These are phyloP conservation scores for Colostygia pectinataria DNA, from an alignment of 2,888 invertebrate genomes.

Conservation along the genomic window DNA sequence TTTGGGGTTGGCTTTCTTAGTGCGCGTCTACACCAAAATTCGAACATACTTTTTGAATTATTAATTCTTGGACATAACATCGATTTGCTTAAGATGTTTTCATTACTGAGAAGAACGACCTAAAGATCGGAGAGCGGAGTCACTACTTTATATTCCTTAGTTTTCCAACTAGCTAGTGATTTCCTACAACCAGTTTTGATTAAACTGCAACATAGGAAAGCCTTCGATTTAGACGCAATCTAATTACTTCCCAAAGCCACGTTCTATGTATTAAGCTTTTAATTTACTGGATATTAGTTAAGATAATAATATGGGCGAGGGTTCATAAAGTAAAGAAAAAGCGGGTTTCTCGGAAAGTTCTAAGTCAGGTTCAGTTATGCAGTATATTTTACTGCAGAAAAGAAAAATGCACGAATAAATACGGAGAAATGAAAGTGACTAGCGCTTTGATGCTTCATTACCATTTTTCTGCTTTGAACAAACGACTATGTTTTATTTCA, in stretches of 20 bases:
- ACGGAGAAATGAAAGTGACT: too few relatives aligned
- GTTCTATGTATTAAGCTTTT: slow-evolving; percentile 35
- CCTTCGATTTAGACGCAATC: slow-evolving; percentile 32
- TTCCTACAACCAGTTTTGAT: slow-evolving; percentile 3
- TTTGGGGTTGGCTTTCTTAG: too few relatives aligned
- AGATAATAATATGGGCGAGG: slow-evolving; percentile 25
- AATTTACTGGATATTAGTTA: slow-evolving; percentile 47
- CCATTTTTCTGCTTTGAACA: too few relatives aligned
- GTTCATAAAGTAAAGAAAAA: slow-evolving; percentile 8
- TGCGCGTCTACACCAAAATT: too few relatives aligned
- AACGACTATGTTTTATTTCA: too few relatives aligned
- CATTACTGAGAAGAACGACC: too few relatives aligned
- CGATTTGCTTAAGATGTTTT: too few relatives aligned
- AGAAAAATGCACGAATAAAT: not conserved
- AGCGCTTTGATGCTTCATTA: too few relatives aligned
- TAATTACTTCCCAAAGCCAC: slow-evolving; percentile 24
- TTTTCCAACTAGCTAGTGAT: not conserved
- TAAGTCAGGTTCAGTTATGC: not conserved
- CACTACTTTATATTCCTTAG: too few relatives aligned
- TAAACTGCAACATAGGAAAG: slow-evolving; percentile 6
- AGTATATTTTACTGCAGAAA: not conserved
- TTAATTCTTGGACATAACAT: too few relatives aligned
- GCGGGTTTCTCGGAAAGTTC: not conserved
- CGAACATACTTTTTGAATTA: too few relatives aligned
- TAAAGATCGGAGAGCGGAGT: too few relatives aligned